Evolutionary conservation across 2,113 vertebrate species (phyloP).

Genomic region (Dasypus novemcinctus): DNA sequence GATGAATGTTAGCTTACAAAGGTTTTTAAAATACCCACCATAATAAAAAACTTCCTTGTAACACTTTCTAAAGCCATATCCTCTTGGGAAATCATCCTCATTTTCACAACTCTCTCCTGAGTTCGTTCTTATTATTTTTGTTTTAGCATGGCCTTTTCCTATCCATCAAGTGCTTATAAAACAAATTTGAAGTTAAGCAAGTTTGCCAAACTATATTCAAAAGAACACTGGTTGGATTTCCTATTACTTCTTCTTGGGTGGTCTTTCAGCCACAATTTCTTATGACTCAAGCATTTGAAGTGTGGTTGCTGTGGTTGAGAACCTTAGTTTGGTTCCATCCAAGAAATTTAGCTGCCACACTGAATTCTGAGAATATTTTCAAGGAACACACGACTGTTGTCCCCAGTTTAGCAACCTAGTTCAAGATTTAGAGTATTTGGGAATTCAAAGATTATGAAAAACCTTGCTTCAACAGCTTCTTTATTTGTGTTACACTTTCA

Average conservation of each 20-base stretch:
- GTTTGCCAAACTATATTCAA: not conserved
- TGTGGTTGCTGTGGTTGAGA: slow-evolving; percentile 27
- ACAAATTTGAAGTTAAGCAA: slow-evolving; percentile 28
- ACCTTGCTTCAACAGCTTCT: not conserved
- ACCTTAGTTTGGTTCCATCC: slow-evolving; percentile 1
- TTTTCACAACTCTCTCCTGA: not conserved
- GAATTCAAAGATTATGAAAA: not conserved
- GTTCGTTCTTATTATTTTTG: not conserved
- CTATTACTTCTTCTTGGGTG: slow-evolving; percentile 39
- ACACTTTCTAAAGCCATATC: not conserved
- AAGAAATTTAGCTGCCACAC: slow-evolving; percentile 36
- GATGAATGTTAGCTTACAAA: not conserved
- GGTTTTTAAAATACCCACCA: not conserved
- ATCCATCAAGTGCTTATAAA: not conserved
- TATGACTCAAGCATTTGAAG: slow-evolving; percentile 9
- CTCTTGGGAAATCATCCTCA: slow-evolving; percentile 15
- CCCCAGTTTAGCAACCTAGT: not conserved
- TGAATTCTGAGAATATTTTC: slow-evolving; percentile 44
- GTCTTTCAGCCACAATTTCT: slow-evolving; percentile 36
- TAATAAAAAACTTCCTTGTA: slow-evolving; percentile 11
- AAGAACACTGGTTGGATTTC: slow-evolving; percentile 21
- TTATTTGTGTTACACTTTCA: not conserved
- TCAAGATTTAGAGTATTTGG: slow-evolving; percentile 13
- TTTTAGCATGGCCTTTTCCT: not conserved
- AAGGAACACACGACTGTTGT: not conserved